Base-by-base conservation (phyloP, 1,140 invertebrate species). In the Adelges cooleyi region DNA sequence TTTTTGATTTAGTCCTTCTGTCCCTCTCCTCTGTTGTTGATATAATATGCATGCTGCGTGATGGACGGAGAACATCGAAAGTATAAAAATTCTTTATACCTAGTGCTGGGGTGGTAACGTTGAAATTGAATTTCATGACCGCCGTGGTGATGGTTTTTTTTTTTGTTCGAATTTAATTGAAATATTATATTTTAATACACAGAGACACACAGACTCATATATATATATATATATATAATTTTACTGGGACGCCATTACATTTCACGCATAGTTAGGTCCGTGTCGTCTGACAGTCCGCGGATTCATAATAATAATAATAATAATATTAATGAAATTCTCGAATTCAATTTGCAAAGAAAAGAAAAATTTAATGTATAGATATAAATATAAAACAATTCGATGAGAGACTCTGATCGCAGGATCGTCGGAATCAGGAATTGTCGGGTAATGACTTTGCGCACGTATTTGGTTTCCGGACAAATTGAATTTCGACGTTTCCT, bases 391-490 rank as follows among this genome's bases (percentile, higher is more conserved):
- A 62, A 62, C 56, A 62, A 62, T 48, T 22, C 36, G 22, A 44
- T 13, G 38, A 42, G 42, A 8, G 27, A 33, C 42, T 27, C 10
- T 36, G 56, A 17, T 15, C 38, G 56, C 27, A n/a, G 40, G 46
- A 48, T 59, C 25, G 40, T 18, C 5, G 27, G 38, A 59, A 59
- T 62, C 54, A 29, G 22, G 38, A 23, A 44, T 44, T 25, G 11
- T 9, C 17, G 29, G n/a, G n/a, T 62, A 62, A 62, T 62, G 56
- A 62, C 23, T 46, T 44, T 62, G 22, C 13, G 17, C 56, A 25
- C 38, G 56, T 62, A 40, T 62, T 62, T 62, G 56, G 56, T 62
- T 62, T 62, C 46, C 25, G 40, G 25, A 62, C 17, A 62, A 62
- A 62, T 62, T 62, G 40, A 46, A 48, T 62, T 62, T 17, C 17